Evolutionary conservation across 2,113 vertebrate species (phyloP).

Genomic region (Bombycilla garrulus): DNA sequence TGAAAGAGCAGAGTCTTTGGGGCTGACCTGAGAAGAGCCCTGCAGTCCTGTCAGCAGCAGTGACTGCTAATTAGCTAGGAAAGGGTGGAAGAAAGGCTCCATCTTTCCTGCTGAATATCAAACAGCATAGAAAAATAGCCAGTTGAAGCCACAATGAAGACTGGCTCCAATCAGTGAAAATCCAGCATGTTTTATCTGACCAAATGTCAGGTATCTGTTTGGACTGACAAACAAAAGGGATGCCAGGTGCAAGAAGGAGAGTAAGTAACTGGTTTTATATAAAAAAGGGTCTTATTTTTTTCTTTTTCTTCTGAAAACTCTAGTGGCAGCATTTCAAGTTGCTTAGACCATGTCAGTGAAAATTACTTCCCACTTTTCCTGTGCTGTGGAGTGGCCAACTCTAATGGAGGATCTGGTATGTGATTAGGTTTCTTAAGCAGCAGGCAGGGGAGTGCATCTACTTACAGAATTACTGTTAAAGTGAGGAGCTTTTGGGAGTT

Average conservation of each 20-base stretch:
- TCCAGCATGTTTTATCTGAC: background rate
- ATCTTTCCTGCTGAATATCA: background rate
- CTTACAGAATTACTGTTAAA: slow-evolving; percentile 3
- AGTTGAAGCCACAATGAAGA: background rate
- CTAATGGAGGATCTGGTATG: slow-evolving; percentile 9
- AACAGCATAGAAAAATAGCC: background rate
- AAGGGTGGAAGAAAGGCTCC: background rate
- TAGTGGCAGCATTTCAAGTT: background rate
- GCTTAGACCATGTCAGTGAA: slow-evolving; percentile 2
- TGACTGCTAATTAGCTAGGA: background rate
- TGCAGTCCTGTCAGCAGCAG: background rate
- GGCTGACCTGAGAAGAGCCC: background rate
- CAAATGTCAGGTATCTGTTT: slow-evolving; percentile 11
- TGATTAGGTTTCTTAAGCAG: slow-evolving; percentile 40
- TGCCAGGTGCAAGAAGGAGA: background rate
- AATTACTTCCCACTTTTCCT: slow-evolving; percentile 23
- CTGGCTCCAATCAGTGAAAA: background rate
- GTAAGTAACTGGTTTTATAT: background rate
- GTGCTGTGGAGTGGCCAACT: slow-evolving; percentile 1
- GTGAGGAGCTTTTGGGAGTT: slow-evolving; percentile 40
- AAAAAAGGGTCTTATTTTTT: slow-evolving; percentile 11
- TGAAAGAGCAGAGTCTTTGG: background rate
- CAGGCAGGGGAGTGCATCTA: background rate
- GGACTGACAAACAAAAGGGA: slow-evolving; percentile 34
- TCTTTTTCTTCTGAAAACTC: slow-evolving; percentile 23